Percentiles rank a stretch among this genome's conserved stretches.
Evolutionary conservation across 2,113 vertebrate genomes (phyloP).

Genomic region (Myrmecophaga tridactyla): DNA sequence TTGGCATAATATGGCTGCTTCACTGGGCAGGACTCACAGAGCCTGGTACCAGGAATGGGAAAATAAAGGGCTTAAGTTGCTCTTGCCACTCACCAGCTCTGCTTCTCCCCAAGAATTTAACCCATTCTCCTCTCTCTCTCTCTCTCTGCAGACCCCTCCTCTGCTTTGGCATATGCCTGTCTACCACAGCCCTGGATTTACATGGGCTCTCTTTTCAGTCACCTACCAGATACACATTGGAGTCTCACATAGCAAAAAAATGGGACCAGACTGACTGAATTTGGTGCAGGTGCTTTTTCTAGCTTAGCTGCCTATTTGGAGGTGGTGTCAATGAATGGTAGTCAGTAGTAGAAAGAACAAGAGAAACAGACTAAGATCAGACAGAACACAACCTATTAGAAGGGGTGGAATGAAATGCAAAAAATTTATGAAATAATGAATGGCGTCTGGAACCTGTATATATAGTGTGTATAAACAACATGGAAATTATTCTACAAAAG

Average conservation of each 20-base stretch:
- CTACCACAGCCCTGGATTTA: not conserved
- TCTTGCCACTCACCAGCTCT: not conserved
- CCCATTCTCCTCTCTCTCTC: too few relatives aligned
- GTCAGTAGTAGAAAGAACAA: not conserved
- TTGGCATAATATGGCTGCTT: not conserved
- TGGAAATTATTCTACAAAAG: not conserved
- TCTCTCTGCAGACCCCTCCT: not conserved
- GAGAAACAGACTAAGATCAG: not conserved
- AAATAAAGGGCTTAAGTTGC: not conserved
- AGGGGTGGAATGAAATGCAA: not conserved
- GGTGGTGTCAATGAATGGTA: not conserved
- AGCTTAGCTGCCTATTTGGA: not conserved
- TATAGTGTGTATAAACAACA: not conserved
- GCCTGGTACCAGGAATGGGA: not conserved
- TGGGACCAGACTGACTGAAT: not conserved
- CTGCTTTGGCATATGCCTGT: not conserved
- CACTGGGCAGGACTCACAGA: not conserved
- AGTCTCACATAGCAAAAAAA: not conserved
- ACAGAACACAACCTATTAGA: not conserved
- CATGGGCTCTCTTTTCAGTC: not conserved
- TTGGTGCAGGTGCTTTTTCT: not conserved
- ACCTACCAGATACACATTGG: not conserved
- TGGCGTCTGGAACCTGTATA: accelerated
- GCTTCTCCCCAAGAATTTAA: not conserved
- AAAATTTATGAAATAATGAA: not conserved